Evolutionary conservation across 2,797 vertebrate genomes (phyloP).

Genomic region (Potorous gilbertii): DNA sequence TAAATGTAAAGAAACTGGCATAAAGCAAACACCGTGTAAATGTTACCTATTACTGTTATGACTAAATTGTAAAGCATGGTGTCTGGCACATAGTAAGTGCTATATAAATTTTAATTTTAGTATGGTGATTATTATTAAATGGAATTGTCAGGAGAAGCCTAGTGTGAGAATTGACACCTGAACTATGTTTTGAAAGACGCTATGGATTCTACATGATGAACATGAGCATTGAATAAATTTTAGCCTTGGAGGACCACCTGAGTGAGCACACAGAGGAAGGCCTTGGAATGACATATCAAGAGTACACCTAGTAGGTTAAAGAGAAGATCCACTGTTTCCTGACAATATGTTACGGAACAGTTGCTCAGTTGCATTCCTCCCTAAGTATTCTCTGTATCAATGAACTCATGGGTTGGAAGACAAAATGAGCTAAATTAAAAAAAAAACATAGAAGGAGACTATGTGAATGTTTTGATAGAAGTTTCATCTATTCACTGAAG

Average conservation of each 20-base stretch:
- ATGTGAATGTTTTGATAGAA: neutral
- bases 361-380: neutral
- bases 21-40: neutral
- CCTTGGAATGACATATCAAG: too few relatives aligned
- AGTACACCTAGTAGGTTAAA: too few relatives aligned
- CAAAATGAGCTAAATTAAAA: neutral
- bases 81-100: neutral
- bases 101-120: neutral
- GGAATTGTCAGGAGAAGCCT: neutral
- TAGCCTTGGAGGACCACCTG: too few relatives aligned
- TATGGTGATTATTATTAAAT: neutral
- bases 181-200: neutral
- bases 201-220: too few relatives aligned
- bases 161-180: too few relatives aligned
- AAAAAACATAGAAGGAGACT: neutral
- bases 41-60: neutral
- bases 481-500: neutral
- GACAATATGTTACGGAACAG: neutral
- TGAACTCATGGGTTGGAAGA: neutral
- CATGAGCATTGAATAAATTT: neutral
- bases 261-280: neutral
- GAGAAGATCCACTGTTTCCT: neutral
- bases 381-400: neutral
- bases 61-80: neutral
- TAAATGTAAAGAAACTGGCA: neutral